Conservation (phyloP, 2,113 vertebrate genomes). For the Microtus pennsylvanicus region DNA sequence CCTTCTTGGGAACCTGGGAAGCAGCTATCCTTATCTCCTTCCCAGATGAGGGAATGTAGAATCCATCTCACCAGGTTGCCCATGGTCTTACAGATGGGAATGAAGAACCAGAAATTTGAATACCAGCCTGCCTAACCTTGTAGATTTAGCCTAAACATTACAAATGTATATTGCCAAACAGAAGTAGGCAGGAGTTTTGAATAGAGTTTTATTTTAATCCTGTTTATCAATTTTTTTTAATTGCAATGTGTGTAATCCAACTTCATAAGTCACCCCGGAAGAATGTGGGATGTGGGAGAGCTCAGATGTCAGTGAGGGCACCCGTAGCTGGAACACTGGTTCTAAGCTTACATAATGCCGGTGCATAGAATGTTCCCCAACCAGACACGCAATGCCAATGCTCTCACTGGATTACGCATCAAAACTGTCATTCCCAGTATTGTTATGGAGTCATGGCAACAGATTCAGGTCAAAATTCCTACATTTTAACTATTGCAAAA, state of each 20-base stretch:
- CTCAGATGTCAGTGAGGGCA: conserved; percentile 59
- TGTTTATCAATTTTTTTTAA: conserved; percentile 20
- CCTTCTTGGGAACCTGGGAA: background rate
- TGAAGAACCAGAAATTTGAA: conserved; percentile 8
- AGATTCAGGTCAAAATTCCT: conserved; percentile 68
- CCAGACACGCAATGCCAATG: background rate
- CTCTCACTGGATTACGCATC: conserved; percentile 55
- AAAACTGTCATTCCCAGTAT: conserved; percentile 55
- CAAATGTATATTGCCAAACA: background rate
- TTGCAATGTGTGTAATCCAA: conserved; percentile 12
- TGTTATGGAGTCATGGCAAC: conserved; percentile 65
- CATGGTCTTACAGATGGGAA: background rate
- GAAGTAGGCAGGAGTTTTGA: background rate
- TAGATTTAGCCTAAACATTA: background rate
- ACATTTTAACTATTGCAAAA: conserved; percentile 60
- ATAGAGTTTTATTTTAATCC: background rate
- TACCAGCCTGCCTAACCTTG: background rate
- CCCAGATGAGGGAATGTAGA: background rate
- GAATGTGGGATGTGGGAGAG: conserved; percentile 49
- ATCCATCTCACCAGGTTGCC: background rate
- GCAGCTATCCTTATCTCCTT: background rate
- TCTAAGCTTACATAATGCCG: conserved; percentile 52
- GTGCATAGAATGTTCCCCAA: conserved; percentile 44
- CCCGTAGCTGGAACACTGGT: background rate
- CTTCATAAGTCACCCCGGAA: conserved; percentile 30